A percentile compares a stretch with the other conserved stretches of the same genome.
Conservation (phyloP, 2,888 invertebrate species). For the Morpho achilles region DNA sequence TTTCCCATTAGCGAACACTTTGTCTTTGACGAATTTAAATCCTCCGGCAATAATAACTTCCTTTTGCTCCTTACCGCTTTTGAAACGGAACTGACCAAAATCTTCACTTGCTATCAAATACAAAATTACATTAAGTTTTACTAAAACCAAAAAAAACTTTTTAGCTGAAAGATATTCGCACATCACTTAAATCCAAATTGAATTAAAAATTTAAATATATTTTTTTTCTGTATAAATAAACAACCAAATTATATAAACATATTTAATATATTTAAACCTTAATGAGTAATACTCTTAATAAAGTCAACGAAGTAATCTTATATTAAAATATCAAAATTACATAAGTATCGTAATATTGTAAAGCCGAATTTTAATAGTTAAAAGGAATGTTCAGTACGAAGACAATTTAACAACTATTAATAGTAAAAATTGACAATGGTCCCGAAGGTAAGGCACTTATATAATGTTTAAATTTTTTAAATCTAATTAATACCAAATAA, state of each 20-base stretch:
- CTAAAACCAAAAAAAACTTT: too few relatives aligned
- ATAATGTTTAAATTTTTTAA: constrained; percentile 4
- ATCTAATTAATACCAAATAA: constrained; percentile 22
- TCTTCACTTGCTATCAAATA: constrained; percentile 24
- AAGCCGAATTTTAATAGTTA: constrained; percentile 48
- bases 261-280: constrained; percentile 56
- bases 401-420: constrained; percentile 31
- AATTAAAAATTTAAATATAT: too few relatives aligned
- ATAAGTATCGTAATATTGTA: constrained; percentile 39
- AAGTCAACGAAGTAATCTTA: constrained; percentile 62
- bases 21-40: constrained; percentile 48
- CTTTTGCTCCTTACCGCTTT: constrained; percentile 35
- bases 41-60: constrained; percentile 47
- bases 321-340: constrained; percentile 52
- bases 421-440: constrained; percentile 55
- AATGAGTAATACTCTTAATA: constrained; percentile 68
- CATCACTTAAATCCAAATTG: not conserved
- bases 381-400: constrained; percentile 73
- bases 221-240: constrained; percentile 19
- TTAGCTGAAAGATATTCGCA: too few relatives aligned
- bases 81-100: constrained; percentile 44
- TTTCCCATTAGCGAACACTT: constrained; percentile 44
- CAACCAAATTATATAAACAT: constrained; percentile 41
- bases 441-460: constrained; percentile 53
- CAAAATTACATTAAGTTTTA: constrained; percentile 9